Conservation (phyloP, 2,888 invertebrate species). For the Macaria liturata region DNA sequence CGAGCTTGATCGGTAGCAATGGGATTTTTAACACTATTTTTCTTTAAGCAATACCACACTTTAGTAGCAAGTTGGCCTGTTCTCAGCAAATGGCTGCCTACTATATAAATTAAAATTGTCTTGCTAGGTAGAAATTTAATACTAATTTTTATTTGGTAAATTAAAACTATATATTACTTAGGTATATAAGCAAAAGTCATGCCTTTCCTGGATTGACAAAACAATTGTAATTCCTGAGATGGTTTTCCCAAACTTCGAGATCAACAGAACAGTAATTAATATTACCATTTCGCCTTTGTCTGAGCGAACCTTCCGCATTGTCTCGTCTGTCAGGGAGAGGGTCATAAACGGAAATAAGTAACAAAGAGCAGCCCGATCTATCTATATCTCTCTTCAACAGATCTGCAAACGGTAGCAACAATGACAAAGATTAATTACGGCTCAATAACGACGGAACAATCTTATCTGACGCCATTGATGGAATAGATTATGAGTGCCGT, state of each 20-base stretch:
- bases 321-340: conserved; percentile 30
- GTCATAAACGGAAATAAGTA: conserved; percentile 42
- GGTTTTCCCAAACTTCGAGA: conserved; percentile 20
- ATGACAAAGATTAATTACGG: conserved; percentile 74
- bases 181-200: too few species aligned
- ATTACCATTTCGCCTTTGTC: conserved; percentile 29
- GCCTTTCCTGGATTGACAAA: background rate
- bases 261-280: conserved; percentile 31
- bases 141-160: too few species aligned
- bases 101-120: too few species aligned
- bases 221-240: conserved; percentile 4
- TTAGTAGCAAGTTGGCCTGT: too few species aligned
- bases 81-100: too few species aligned
- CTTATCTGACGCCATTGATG: conserved; percentile 63
- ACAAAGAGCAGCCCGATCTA: conserved; percentile 39
- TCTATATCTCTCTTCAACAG: conserved; percentile 49
- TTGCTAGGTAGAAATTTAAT: too few species aligned
- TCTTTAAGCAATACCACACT: too few species aligned
- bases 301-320: conserved; percentile 28
- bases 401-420: conserved; percentile 62
- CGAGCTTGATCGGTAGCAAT: conserved; percentile 1
- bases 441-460: conserved; percentile 66
- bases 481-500: conserved; percentile 56
- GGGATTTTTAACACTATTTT: background rate
- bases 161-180: too few species aligned